Conservation (phyloP, 2,113 vertebrate genomes). For the Aviceda subcristata region DNA sequence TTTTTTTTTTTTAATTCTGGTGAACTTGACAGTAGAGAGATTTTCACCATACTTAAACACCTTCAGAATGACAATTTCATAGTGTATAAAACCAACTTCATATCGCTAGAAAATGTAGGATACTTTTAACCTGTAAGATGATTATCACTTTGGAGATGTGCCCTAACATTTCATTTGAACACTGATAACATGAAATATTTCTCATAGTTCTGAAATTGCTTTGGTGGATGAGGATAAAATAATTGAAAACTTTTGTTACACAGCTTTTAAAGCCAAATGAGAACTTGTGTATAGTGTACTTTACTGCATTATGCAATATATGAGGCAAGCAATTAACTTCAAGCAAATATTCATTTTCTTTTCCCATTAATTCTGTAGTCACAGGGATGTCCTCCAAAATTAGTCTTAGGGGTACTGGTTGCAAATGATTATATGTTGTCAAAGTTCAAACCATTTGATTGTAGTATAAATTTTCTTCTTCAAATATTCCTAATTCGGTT, state of each 20-base stretch:
- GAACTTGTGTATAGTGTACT: neutral
- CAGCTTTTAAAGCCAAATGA: neutral
- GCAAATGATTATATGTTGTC: neutral
- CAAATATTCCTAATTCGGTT: neutral
- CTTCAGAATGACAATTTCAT: neutral
- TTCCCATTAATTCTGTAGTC: constrained; percentile 39
- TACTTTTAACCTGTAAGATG: neutral
- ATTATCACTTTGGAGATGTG: neutral
- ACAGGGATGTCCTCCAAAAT: constrained; percentile 9
- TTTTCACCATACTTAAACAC: neutral
- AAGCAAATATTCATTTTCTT: constrained; percentile 58
- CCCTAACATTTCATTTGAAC: neutral
- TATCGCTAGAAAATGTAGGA: neutral
- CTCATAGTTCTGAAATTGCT: neutral
- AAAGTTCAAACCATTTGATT: neutral
- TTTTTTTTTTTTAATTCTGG: neutral
- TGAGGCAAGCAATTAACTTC: constrained; percentile 49
- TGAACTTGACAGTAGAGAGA: neutral
- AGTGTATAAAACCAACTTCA: neutral
- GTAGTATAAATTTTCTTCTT: neutral
- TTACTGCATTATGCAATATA: neutral
- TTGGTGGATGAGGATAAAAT: neutral
- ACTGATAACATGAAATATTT: neutral
- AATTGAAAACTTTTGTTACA: constrained; percentile 3
- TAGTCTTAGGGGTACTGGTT: neutral